phyloP scores from a whole-genome alignment of 2,797 vertebrate species.

The Balearica regulorum region DNA sequence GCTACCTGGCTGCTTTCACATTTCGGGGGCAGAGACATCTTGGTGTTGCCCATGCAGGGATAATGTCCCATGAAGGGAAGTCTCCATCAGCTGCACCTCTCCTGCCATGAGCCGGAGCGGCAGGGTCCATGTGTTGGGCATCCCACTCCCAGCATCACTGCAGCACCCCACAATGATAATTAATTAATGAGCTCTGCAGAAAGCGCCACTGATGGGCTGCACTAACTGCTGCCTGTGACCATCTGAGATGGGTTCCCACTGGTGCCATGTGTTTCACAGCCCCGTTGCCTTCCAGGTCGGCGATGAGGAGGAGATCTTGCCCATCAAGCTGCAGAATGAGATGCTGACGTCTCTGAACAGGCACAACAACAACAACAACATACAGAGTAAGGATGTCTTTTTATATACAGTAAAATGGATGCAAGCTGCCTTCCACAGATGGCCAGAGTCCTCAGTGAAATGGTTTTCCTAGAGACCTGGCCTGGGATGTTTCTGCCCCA shows the following conservation, averaged over 20 bases:
- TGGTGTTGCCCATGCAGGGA: background rate
- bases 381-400: constrained; percentile 64
- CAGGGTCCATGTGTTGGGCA: background rate
- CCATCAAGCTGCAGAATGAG: constrained; percentile 84
- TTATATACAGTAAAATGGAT: background rate
- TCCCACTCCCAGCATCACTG: background rate
- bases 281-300: constrained; percentile 76
- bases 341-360: constrained; percentile 78
- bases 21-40: background rate
- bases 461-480: background rate
- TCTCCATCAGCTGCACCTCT: background rate
- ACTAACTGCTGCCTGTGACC: fast-evolving
- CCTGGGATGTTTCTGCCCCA: background rate
- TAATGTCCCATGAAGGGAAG: background rate
- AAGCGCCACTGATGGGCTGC: background rate
- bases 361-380: constrained; percentile 56
- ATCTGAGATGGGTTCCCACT: fast-evolving
- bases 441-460: background rate
- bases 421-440: background rate
- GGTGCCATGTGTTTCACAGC: background rate
- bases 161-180: background rate
- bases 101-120: background rate
- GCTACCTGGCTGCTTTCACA: background rate
- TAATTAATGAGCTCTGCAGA: background rate
- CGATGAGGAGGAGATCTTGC: constrained; percentile 87